Evolutionary conservation across 1,140 invertebrate species (phyloP).

Genomic region (Hylaeus volcanicus): DNA sequence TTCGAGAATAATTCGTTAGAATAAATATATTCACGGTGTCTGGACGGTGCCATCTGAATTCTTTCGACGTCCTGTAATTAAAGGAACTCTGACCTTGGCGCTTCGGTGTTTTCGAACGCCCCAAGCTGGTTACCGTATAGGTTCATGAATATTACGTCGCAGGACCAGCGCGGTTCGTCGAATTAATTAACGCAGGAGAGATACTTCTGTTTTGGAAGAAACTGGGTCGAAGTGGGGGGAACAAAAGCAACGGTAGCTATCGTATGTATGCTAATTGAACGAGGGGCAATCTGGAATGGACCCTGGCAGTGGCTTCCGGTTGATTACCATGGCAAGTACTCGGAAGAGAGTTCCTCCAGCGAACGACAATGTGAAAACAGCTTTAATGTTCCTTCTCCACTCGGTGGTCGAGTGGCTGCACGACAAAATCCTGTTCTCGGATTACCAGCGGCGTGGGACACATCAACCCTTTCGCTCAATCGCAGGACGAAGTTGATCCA

Average conservation of each 20-base stretch:
- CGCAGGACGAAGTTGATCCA: not conserved
- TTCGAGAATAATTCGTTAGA: no score
- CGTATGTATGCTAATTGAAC: conserved; percentile 64
- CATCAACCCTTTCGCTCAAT: conserved; percentile 20
- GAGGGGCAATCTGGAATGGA: conserved; percentile 54
- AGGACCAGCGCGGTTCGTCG: conserved; percentile 19
- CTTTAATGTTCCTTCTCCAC: conserved; percentile 39
- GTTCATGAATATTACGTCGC: conserved; percentile 14
- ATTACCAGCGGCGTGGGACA: conserved; percentile 15
- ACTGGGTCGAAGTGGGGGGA: conserved; percentile 30
- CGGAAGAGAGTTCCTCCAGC: conserved; percentile 22
- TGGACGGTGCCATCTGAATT: no score
- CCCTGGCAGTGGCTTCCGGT: conserved; percentile 50
- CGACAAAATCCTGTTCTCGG: conserved; percentile 20
- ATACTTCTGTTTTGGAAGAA: conserved; percentile 49
- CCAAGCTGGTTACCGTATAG: not conserved
- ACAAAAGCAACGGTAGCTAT: conserved; percentile 39
- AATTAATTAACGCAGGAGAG: conserved; percentile 49
- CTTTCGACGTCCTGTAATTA: no score
- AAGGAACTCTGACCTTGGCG: no score
- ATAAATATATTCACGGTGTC: no score
- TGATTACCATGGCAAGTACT: conserved; percentile 56
- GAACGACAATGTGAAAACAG: conserved; percentile 51
- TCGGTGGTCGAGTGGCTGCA: not conserved
- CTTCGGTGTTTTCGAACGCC: no score